Evolutionary conservation across 2,888 invertebrate genomes (phyloP).

Genomic region (Leptopilina syphax): DNA sequence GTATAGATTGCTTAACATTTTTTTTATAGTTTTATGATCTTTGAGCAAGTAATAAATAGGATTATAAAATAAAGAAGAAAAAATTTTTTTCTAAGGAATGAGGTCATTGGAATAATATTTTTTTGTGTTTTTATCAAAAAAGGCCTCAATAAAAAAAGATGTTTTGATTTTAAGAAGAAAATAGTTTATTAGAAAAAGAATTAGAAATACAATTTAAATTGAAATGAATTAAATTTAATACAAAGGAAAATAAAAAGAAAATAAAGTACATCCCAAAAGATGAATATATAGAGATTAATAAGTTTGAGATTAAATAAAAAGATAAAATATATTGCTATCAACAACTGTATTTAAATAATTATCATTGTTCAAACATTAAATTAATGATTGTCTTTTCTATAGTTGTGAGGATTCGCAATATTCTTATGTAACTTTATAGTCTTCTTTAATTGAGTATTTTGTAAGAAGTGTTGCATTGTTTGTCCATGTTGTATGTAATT

Average conservation of each 20-base stretch:
- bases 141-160: too few species aligned
- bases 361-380: background rate
- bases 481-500: too few species aligned
- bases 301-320: background rate
- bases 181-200: too few species aligned
- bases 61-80: too few species aligned
- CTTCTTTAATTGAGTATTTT: background rate
- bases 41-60: too few species aligned
- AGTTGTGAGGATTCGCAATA: conserved; percentile 3
- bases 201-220: background rate
- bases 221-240: background rate
- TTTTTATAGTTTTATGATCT: background rate
- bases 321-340: background rate
- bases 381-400: background rate
- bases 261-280: background rate
- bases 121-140: too few species aligned
- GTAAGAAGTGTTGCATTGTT: too few species aligned
- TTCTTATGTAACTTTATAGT: background rate
- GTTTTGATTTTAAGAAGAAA: too few species aligned
- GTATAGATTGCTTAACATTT: background rate
- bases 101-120: too few species aligned
- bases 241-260: background rate
- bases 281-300: background rate
- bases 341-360: background rate
- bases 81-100: too few species aligned